Base-by-base conservation (phyloP, 2,888 invertebrate species). In the Dione juno region DNA sequence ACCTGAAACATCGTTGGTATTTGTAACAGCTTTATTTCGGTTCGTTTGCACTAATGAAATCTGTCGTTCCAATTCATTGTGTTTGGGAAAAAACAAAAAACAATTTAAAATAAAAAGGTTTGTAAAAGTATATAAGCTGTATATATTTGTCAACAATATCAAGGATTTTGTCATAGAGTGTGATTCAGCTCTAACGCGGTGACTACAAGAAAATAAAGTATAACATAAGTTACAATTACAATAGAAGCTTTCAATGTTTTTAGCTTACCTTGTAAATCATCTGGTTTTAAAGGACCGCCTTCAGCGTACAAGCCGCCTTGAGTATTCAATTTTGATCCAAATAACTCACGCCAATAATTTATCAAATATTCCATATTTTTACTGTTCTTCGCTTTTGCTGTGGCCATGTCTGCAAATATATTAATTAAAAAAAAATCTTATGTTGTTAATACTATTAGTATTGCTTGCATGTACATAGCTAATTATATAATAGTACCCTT, bases 1-100 rank as follows among this genome's bases (percentile, higher is more conserved):
- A 92, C 92, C 93, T 93, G 93, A 92, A 93, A 93, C 89, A 93
- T 91, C 81, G 87, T 87, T 81, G 85, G 84, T 80, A 86, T 86
- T 79, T 87, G 82, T 87, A 87, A 83, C 84, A 85, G 84, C 87
- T 80, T 85, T 75, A 76, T 78, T 84, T 76, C 77, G 81, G 80
- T 74, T 78, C 76, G 78, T 80, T 80, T 80, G 78, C 75, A 76
- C 63, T 48, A 78, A 75, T 79, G 74, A 76, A 77, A 76, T 74
- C 77, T 80, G 78, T 37, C 11, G 48, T 19, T 82, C 77, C 71
- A 54, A 69, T 52, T 48, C 45, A 48, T 19, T 40, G 16, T 64
- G 69, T 67, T 57, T 53, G 68, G 65, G 52, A 21, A 37, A 52
- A 54, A 71, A 71, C n/a, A 43, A 48, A 69, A 70, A 65, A 70